Evolutionary conservation across 2,797 vertebrate species (phyloP).

Genomic region (Discoglossus pictus): DNA sequence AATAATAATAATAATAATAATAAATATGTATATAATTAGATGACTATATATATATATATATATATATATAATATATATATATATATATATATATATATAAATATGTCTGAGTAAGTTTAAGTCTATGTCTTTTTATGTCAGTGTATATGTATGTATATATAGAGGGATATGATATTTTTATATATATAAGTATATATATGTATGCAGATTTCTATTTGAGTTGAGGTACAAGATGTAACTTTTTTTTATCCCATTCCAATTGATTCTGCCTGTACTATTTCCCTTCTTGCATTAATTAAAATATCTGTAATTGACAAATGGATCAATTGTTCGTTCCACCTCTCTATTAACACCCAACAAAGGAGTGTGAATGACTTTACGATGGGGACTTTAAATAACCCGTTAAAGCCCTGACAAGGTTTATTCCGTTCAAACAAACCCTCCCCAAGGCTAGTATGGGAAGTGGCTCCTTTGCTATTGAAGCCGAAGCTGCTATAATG

Average conservation of each 20-base stretch:
- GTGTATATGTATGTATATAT: too few species aligned
- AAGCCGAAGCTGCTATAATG: background rate
- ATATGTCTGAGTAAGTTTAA: too few species aligned
- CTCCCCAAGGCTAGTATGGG: background rate
- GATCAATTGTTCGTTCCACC: slow-evolving; percentile 57
- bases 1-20: too few species aligned
- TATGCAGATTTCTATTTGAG: too few species aligned
- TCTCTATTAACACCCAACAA: slow-evolving; percentile 57
- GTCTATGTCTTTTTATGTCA: too few species aligned
- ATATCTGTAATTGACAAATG: slow-evolving; percentile 64
- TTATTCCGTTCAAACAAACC: slow-evolving; percentile 27
- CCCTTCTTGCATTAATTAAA: slow-evolving; percentile 63
- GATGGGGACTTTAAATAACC: slow-evolving; percentile 37
- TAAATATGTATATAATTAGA: too few species aligned
- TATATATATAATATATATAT: too few species aligned
- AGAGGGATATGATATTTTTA: too few species aligned
- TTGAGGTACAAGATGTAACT: too few species aligned
- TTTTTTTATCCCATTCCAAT: slow-evolving; percentile 1
- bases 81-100: too few species aligned
- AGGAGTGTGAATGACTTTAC: slow-evolving; percentile 51
- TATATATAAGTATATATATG: too few species aligned
- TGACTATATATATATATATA: too few species aligned
- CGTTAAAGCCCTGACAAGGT: slow-evolving; percentile 44
- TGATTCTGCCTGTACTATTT: background rate
- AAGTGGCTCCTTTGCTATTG: background rate